phyloP scores from a whole-genome alignment of 2,797 vertebrate species.

The Sebastes melanostomus region DNA sequence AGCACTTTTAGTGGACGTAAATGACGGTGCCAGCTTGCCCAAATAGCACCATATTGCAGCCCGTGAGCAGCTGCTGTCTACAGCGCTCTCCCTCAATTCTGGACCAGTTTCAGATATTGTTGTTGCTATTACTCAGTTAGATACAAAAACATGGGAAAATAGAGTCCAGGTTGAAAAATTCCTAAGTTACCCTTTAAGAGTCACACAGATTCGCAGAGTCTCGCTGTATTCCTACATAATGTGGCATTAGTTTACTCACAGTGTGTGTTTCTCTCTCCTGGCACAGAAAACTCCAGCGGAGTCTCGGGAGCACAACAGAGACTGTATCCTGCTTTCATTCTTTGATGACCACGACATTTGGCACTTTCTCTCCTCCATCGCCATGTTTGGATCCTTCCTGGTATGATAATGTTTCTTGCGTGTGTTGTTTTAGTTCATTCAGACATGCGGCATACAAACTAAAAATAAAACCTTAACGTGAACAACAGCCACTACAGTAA shows the following conservation, averaged over 20 bases:
- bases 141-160: too few relatives aligned
- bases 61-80: too few relatives aligned
- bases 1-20: too few relatives aligned
- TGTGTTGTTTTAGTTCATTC: background rate
- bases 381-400: constrained; percentile 99
- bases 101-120: too few relatives aligned
- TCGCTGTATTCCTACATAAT: background rate
- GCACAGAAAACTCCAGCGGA: constrained; percentile 95
- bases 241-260: background rate
- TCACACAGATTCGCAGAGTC: background rate
- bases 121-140: too few relatives aligned
- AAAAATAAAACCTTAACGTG: background rate
- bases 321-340: constrained; percentile 94
- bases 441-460: background rate
- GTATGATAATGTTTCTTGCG: constrained; percentile 68
- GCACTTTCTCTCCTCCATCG: constrained; percentile 98
- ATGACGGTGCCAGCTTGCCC: too few relatives aligned
- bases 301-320: constrained; percentile 95
- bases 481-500: too few relatives aligned
- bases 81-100: too few relatives aligned
- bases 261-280: background rate
- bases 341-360: constrained; percentile 98
- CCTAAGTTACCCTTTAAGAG: background rate
- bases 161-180: too few relatives aligned
- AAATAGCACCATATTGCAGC: too few relatives aligned